Evolutionary conservation across 2,888 invertebrate genomes (phyloP).

Genomic region (Parnassius mnemosyne): DNA sequence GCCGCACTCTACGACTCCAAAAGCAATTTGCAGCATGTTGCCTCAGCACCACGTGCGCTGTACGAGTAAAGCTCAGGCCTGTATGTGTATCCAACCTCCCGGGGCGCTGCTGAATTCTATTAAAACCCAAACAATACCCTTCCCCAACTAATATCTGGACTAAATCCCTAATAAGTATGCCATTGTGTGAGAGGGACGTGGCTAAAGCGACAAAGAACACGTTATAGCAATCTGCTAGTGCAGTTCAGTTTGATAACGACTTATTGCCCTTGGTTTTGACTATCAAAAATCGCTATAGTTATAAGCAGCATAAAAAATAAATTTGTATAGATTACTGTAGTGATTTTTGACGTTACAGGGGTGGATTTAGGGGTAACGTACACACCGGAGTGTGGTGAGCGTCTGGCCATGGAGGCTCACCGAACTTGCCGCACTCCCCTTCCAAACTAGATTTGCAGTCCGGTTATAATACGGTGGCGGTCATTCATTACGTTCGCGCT

Average conservation of each 20-base stretch:
- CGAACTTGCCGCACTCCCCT: constrained; percentile 78
- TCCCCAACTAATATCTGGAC: constrained; percentile 81
- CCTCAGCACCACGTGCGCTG: constrained; percentile 41
- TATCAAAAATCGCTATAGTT: constrained; percentile 33
- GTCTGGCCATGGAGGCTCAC: constrained; percentile 80
- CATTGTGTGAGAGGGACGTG: constrained; percentile 79
- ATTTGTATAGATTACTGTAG: constrained; percentile 31
- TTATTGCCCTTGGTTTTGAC: background rate
- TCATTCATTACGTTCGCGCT: constrained; percentile 72
- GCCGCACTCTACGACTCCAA: constrained; percentile 28
- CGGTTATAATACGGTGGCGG: constrained; percentile 70
- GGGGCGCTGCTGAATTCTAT: constrained; percentile 75
- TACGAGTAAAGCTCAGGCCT: constrained; percentile 39
- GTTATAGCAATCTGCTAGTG: constrained; percentile 73
- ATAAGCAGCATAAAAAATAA: constrained; percentile 25
- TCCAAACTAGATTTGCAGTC: constrained; percentile 76
- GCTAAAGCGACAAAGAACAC: constrained; percentile 77
- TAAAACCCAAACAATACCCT: constrained; percentile 79
- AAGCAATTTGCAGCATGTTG: constrained; percentile 55
- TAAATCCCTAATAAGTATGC: constrained; percentile 81
- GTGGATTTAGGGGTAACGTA: constrained; percentile 55
- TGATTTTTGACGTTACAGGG: constrained; percentile 41
- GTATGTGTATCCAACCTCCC: constrained; percentile 65
- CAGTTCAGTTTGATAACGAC: constrained; percentile 1
- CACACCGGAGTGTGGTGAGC: constrained; percentile 75